A percentile compares a stretch with the other conserved stretches of the same genome.
phyloP scores from a whole-genome alignment of 2,113 vertebrate species.

The Onychostoma macrolepis region DNA sequence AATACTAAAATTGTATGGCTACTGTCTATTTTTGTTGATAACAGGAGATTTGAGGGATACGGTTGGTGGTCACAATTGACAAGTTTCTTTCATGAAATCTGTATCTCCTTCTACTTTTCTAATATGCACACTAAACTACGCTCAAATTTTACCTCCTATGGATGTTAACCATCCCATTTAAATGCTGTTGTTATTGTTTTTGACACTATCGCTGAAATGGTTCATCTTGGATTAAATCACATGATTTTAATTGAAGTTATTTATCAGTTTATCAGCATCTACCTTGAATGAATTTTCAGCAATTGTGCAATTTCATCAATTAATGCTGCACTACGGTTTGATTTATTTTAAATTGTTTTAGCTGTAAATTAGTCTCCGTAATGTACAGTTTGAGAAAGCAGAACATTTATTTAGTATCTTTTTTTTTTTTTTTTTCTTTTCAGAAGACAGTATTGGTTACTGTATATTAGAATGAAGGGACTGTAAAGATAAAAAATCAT shows the following conservation, averaged over 20 bases:
- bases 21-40: neutral
- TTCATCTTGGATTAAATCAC: neutral
- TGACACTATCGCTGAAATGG: neutral
- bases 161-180: neutral
- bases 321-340: constrained; percentile 23
- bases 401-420: constrained; percentile 12
- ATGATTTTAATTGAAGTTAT: neutral
- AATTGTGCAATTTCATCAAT: constrained; percentile 19
- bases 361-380: constrained; percentile 24
- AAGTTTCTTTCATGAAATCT: neutral
- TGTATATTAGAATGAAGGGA: constrained; percentile 39
- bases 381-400: constrained; percentile 45
- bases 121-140: constrained; percentile 11
- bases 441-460: constrained; percentile 38
- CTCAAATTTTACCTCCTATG: neutral
- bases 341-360: constrained; percentile 17
- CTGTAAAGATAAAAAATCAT: constrained; percentile 34
- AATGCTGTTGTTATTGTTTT: constrained; percentile 16
- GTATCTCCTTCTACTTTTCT: neutral
- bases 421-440: neutral
- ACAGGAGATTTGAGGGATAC: neutral
- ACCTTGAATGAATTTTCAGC: neutral
- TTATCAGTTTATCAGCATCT: constrained; percentile 3
- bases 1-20: neutral
- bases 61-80: neutral